Evolutionary conservation across 2,888 invertebrate species (phyloP), one percentile per base, ranked within the genome.

Genomic region (Eupsilia transversa): DNA sequence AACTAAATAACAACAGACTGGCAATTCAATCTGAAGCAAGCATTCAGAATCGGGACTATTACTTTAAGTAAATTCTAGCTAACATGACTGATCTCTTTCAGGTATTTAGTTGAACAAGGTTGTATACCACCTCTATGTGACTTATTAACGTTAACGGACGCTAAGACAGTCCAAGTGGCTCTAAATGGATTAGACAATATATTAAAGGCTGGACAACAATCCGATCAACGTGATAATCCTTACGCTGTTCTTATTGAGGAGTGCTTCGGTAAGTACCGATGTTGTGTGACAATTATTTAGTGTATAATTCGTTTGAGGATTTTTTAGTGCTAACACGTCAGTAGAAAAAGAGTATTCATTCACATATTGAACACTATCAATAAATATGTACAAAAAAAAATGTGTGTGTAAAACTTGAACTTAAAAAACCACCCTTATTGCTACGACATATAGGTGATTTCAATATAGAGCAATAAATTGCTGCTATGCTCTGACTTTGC

Each of bases 141-240:
- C 92, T 97, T 99, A 87, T 96, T 99, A 74, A 99, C 99, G 0
- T 98, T 99, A 63, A 98, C 98, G 95, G 99, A 99, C 94, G 97
- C 98, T 0, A 99, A 99, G 93, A 99, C 99, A 66, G 98, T 99
- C 43, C 99, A 98, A 95, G 99, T 99, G 65, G 99, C 99, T 38
- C 97, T 99, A 54, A 99, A 99, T 92, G 99, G 99, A 35, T 96
- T 99, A 80, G 99, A 99, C 92, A 99, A 99, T 95, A 99, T 99
- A 89, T 96, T 99, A 74, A 97, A 98, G 93, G 97, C 99, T 10
- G 99, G 99, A 14, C 99, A 99, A 91, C 98, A 98, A 90, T 98
- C 98, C 87, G 97, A 98, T 79, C 97, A 97, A 72, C 97, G 97
- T 38, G 97, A 98, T 69, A 99, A 99, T 95, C 98, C 98, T 0